Conservation (phyloP, 2,888 invertebrate genomes). For the Drosophila emarginata region DNA sequence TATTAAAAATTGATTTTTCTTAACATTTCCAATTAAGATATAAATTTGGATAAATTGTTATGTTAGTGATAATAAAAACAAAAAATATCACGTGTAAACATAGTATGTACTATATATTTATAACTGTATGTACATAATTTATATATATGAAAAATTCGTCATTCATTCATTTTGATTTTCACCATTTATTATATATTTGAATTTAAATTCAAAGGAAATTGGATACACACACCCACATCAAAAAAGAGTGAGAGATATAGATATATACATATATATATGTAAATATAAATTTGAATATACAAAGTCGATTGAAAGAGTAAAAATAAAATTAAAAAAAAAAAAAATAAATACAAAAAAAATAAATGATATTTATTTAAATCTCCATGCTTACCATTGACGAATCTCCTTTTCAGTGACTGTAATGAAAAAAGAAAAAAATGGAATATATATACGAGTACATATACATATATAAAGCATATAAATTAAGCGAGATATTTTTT, state of each 20-base stretch:
- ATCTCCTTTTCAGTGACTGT: conserved; percentile 95
- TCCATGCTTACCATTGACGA: conserved; percentile 89
- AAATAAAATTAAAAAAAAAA: not conserved
- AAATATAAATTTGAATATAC: conserved; percentile 2
- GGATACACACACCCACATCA: not conserved
- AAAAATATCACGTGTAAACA: too few relatives aligned
- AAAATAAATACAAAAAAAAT: not conserved
- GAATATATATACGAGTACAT: too few relatives aligned
- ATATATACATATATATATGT: not conserved
- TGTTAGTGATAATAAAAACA: too few relatives aligned
- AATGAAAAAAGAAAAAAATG: conserved; percentile 81
- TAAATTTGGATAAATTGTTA: too few relatives aligned
- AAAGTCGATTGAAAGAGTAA: not conserved
- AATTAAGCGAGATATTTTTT: not conserved
- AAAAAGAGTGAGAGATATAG: not conserved
- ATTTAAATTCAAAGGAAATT: not conserved
- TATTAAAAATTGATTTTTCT: too few relatives aligned
- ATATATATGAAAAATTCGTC: not conserved
- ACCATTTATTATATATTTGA: not conserved
- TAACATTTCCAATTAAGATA: too few relatives aligned
- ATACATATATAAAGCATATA: not conserved
- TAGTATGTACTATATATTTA: too few relatives aligned
- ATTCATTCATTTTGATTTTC: not conserved
- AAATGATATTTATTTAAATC: not conserved
- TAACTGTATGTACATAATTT: not conserved